Evolutionary conservation across 2,888 invertebrate genomes (phyloP).

Genomic region (Orthosia incerta): DNA sequence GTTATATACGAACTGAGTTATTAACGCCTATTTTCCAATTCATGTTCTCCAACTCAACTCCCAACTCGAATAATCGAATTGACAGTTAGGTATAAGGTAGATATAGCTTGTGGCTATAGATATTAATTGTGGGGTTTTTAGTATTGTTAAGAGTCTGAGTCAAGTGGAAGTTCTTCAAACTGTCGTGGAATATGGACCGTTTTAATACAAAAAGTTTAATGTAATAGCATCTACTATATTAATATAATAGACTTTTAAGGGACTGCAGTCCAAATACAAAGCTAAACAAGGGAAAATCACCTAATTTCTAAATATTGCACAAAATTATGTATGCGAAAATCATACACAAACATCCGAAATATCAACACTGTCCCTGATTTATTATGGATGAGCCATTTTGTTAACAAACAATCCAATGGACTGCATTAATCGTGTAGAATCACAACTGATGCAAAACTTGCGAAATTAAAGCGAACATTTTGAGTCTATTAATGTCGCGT

Average conservation of each 20-base stretch:
- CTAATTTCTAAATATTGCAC: neutral
- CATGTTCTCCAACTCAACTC: too few species aligned
- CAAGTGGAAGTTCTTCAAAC: too few species aligned
- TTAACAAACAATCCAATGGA: slow-evolving; percentile 40
- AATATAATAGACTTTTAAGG: too few species aligned
- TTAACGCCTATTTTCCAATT: too few species aligned
- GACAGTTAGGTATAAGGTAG: too few species aligned
- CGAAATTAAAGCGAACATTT: slow-evolving; percentile 30
- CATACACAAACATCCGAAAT: neutral
- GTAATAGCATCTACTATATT: neutral
- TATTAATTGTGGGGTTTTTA: too few species aligned
- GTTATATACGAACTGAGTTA: too few species aligned
- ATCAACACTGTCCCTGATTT: slow-evolving; percentile 21
- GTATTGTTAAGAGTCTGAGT: too few species aligned
- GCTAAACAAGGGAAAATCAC: slow-evolving; percentile 2
- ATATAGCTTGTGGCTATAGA: too few species aligned
- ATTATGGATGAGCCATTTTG: slow-evolving; percentile 27
- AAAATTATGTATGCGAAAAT: slow-evolving; percentile 3
- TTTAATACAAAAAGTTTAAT: neutral
- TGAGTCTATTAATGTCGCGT: slow-evolving; percentile 6
- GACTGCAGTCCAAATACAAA: too few species aligned
- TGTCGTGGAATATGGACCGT: neutral
- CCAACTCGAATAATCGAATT: too few species aligned
- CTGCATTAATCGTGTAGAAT: slow-evolving; percentile 53
- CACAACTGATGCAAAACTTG: slow-evolving; percentile 25